Evolutionary conservation across 1,140 invertebrate genomes (phyloP).

Genomic region (Episyrphus balteatus): DNA sequence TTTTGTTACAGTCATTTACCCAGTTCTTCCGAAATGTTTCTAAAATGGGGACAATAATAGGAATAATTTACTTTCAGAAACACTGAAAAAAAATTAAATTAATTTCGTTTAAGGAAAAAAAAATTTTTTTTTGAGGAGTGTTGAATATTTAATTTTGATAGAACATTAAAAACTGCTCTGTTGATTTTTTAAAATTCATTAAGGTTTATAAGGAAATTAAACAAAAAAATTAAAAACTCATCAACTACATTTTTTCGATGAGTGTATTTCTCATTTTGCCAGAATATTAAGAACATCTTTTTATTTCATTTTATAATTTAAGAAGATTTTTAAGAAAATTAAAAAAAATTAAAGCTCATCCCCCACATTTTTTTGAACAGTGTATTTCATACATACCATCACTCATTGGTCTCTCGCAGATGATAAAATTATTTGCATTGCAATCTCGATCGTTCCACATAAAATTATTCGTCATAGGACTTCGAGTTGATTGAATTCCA

Average conservation of each 20-base stretch:
- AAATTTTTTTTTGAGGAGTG: neutral
- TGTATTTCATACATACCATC: constrained; percentile 37
- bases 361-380: neutral
- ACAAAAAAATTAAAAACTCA: too few relatives aligned
- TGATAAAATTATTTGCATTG: constrained; percentile 52
- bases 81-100: too few relatives aligned
- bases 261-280: too few relatives aligned
- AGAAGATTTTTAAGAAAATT: too few relatives aligned
- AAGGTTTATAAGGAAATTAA: too few relatives aligned
- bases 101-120: neutral
- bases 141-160: too few relatives aligned
- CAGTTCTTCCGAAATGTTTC: constrained; percentile 32
- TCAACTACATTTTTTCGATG: too few relatives aligned
- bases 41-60: constrained; percentile 6
- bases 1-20: constrained; percentile 48
- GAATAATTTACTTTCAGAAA: neutral
- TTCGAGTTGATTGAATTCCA: constrained; percentile 8
- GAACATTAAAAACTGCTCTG: too few relatives aligned
- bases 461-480: constrained; percentile 40
- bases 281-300: too few relatives aligned
- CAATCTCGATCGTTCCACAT: constrained; percentile 72
- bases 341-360: neutral
- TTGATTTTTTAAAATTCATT: too few relatives aligned
- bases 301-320: too few relatives aligned
- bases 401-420: constrained; percentile 51